These are phyloP conservation scores for Peucedramus taeniatus DNA, from an alignment of 2,113 vertebrate species.

Conservation along the genomic window DNA sequence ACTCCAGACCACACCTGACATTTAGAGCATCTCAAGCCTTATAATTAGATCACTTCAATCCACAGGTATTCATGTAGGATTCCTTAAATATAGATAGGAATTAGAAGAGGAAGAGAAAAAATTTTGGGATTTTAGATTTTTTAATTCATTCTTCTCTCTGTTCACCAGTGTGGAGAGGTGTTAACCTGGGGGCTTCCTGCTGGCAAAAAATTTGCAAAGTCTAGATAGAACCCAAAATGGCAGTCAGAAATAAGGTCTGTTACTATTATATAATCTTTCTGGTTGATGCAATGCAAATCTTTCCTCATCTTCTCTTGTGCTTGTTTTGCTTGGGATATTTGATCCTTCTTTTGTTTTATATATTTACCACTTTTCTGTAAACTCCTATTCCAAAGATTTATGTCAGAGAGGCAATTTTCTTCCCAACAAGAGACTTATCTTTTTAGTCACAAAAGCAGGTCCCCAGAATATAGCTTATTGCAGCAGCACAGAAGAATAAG, in stretches of 20 bases:
- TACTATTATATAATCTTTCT: neutral
- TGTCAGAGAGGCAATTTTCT: conserved; percentile 45
- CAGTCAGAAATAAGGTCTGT: neutral
- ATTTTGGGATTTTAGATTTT: neutral
- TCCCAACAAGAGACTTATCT: conserved; percentile 33
- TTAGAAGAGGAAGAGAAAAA: neutral
- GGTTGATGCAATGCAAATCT: neutral
- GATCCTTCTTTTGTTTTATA: neutral
- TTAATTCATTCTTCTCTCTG: neutral
- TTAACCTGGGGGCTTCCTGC: rapidly evolving
- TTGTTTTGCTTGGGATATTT: neutral
- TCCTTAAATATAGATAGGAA: neutral
- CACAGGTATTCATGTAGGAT: neutral
- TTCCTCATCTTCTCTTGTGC: neutral
- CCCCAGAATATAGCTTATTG: conserved; percentile 39
- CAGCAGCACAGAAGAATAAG: conserved; percentile 20
- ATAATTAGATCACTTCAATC: neutral
- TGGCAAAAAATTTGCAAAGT: neutral
- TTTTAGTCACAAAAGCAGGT: conserved; percentile 36
- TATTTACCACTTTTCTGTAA: neutral
- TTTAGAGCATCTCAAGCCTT: neutral
- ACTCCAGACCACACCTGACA: neutral
- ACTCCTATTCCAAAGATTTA: conserved; percentile 24
- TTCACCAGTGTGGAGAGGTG: neutral
- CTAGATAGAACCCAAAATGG: neutral